These are phyloP conservation scores for Amblyopsis rosae DNA, from an alignment of 2,113 vertebrate species.

Conservation along the genomic window DNA sequence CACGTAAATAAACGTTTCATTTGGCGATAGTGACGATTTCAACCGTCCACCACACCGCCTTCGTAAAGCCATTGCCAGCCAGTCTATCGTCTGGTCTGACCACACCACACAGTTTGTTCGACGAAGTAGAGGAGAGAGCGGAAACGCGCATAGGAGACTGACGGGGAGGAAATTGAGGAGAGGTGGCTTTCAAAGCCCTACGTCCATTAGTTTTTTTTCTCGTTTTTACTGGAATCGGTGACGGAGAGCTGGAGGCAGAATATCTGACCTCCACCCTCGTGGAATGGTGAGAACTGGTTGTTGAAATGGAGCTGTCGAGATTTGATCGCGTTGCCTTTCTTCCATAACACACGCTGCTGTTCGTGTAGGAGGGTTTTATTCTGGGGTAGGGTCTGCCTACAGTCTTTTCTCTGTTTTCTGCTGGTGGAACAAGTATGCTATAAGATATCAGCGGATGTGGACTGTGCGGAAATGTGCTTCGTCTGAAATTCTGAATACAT, in stretches of 20 bases:
- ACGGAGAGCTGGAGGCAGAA: constrained; percentile 24
- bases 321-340: constrained; percentile 44
- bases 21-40: no score
- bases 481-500: constrained; percentile 6
- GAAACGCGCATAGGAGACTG: not conserved
- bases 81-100: not conserved
- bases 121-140: constrained; percentile 4
- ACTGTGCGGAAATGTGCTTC: not conserved
- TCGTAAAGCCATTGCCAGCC: not conserved
- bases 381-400: constrained; percentile 27
- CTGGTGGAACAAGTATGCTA: constrained; percentile 56
- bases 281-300: constrained; percentile 37
- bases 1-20: not conserved
- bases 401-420: constrained; percentile 9
- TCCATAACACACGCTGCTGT: constrained; percentile 46
- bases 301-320: constrained; percentile 61
- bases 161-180: constrained; percentile 1
- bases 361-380: constrained; percentile 69
- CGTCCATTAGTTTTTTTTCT: not conserved
- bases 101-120: not conserved
- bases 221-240: not conserved
- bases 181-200: not conserved
- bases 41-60: no score
- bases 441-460: constrained; percentile 34
- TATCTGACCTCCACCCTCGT: constrained; percentile 55